phyloP scores from a whole-genome alignment of 2,888 invertebrate genomes.

The Philonicus albiceps region DNA sequence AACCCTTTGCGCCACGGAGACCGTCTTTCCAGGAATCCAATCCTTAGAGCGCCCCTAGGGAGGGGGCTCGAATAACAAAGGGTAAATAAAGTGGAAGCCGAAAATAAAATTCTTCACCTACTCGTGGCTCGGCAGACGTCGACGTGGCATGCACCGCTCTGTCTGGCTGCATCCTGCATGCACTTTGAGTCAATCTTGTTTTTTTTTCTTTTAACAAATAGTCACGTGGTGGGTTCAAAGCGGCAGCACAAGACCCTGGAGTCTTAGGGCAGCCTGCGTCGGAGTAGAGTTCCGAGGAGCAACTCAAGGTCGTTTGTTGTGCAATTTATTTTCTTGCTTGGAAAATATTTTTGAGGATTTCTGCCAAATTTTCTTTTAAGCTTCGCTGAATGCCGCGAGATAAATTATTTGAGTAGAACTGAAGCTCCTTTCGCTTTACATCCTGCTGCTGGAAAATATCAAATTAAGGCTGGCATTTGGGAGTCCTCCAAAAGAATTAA shows the following conservation, averaged over 20 bases:
- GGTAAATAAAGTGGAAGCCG: constrained; percentile 21
- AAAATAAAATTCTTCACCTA: constrained; percentile 15
- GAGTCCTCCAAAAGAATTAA: background rate
- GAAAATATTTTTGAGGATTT: background rate
- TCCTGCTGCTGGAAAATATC: background rate
- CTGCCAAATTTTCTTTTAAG: background rate
- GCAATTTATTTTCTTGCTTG: background rate
- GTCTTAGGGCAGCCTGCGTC: background rate
- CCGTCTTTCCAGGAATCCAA: background rate
- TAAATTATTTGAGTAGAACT: background rate
- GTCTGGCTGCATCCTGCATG: background rate
- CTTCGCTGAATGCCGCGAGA: background rate
- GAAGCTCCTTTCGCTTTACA: background rate
- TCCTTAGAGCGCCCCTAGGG: background rate
- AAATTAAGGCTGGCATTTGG: background rate
- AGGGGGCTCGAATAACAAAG: constrained; percentile 10
- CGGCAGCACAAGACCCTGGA: background rate
- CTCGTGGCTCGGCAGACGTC: background rate
- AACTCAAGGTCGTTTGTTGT: background rate
- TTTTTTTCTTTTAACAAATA: background rate
- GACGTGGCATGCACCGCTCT: background rate
- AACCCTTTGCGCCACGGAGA: background rate
- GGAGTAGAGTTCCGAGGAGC: background rate
- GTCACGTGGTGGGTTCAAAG: background rate
- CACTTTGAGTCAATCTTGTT: background rate